Conservation (phyloP, 2,888 invertebrate species). For the Drosophila formosana region DNA sequence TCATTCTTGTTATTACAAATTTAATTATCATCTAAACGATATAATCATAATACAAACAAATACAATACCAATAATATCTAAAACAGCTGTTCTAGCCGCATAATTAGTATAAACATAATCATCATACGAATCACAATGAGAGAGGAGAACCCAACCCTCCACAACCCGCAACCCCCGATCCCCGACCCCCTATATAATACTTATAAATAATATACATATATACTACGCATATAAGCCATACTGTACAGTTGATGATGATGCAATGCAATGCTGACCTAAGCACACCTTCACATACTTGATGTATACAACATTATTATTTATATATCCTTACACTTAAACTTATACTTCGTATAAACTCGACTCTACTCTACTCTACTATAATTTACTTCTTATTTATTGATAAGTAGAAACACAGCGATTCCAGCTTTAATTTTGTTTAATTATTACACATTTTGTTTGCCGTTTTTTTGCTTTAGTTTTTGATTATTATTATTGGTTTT, state of each 20-base stretch:
- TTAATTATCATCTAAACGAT: conserved; percentile 61
- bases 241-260: conserved; percentile 76
- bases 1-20: conserved; percentile 64
- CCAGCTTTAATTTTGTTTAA: conserved; percentile 75
- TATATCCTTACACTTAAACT: conserved; percentile 20
- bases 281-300: conserved; percentile 61
- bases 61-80: conserved; percentile 40
- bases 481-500: conserved; percentile 58
- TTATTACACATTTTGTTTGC: conserved; percentile 65
- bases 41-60: conserved; percentile 45
- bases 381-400: conserved; percentile 35
- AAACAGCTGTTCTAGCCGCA: conserved; percentile 62
- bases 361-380: conserved; percentile 36
- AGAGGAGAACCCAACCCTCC: conserved; percentile 5
- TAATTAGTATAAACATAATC: conserved; percentile 72
- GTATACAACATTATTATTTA: conserved; percentile 30
- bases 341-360: conserved; percentile 25
- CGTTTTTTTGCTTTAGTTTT: conserved; percentile 44
- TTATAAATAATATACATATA: conserved; percentile 38
- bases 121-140: conserved; percentile 46
- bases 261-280: conserved; percentile 65
- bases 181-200: conserved; percentile 42
- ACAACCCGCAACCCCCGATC: background rate
- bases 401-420: conserved; percentile 70
- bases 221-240: conserved; percentile 67